Conservation (phyloP, 37 sponge, comb jelly and placozoan genomes). For the Haliclona indistincta region DNA sequence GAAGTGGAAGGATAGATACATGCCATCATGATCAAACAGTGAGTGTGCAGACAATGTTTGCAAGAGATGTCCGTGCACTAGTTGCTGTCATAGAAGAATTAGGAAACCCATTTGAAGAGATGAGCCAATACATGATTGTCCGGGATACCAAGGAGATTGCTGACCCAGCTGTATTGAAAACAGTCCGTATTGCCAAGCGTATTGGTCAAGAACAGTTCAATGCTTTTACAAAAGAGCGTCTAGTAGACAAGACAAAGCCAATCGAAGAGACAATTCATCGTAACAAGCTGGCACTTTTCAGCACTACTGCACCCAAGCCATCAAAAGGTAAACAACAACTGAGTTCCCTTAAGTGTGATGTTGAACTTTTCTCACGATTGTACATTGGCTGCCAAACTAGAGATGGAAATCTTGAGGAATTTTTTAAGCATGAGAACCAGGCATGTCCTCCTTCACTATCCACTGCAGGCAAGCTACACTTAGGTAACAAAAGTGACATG, state of each 20-base stretch:
- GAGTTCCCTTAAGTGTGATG: slow-evolving; percentile 14
- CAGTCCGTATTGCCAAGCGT: slow-evolving; percentile 3
- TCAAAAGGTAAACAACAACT: slow-evolving; percentile 1
- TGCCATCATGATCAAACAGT: slow-evolving; percentile 35
- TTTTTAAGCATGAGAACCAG: slow-evolving; percentile 10
- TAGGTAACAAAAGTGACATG: slow-evolving; percentile 49
- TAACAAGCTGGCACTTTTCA: slow-evolving; percentile 17
- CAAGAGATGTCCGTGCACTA: neutral
- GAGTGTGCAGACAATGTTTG: slow-evolving; percentile 27
- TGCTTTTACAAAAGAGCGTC: slow-evolving; percentile 29
- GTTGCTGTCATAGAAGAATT: slow-evolving; percentile 28
- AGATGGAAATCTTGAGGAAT: slow-evolving; percentile 11
- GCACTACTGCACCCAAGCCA: neutral
- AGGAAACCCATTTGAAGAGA: slow-evolving; percentile 52
- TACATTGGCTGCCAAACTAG: slow-evolving; percentile 37
- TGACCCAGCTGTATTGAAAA: slow-evolving; percentile 9
- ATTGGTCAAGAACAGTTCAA: slow-evolving; percentile 38
- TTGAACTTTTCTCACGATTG: slow-evolving; percentile 28
- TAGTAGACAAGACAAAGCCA: slow-evolving; percentile 24
- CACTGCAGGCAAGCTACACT: slow-evolving; percentile 14
- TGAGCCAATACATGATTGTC: slow-evolving; percentile 27
- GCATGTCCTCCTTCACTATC: slow-evolving; percentile 29
- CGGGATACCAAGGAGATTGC: slow-evolving; percentile 50
- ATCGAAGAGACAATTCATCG: slow-evolving; percentile 23
- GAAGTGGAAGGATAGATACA: neutral